A percentile compares a stretch with the other conserved stretches of the same genome.
These are phyloP conservation scores for Rhinogobio ventralis DNA, from an alignment of 2,797 vertebrate species.

Conservation along the genomic window DNA sequence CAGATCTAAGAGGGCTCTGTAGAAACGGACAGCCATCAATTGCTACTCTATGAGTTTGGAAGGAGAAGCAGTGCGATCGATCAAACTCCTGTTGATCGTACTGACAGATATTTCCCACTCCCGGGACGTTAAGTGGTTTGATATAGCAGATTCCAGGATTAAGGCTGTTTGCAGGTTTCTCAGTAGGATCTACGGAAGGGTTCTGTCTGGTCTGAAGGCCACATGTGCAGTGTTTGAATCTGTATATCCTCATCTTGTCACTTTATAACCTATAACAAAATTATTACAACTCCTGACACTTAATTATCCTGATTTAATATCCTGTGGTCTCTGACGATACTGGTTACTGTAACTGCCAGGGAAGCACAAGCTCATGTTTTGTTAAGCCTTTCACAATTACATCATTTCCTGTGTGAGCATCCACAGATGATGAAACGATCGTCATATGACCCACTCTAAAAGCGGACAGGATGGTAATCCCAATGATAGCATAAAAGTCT, in stretches of 20 bases:
- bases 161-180: constrained; percentile 27
- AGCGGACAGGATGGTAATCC: constrained; percentile 15
- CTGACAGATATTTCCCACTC: constrained; percentile 47
- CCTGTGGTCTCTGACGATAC: constrained; percentile 32
- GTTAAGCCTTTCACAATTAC: constrained; percentile 45
- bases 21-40: constrained; percentile 37
- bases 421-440: constrained; percentile 21
- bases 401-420: constrained; percentile 59
- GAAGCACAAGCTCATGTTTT: constrained; percentile 32
- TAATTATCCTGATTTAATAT: constrained; percentile 57
- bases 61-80: constrained; percentile 34
- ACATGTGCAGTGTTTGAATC: constrained; percentile 26
- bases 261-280: constrained; percentile 37
- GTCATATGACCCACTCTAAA: constrained; percentile 37
- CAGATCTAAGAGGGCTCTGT: constrained; percentile 21
- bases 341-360: constrained; percentile 36
- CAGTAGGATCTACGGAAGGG: neutral
- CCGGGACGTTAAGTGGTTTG: constrained; percentile 17
- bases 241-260: constrained; percentile 39
- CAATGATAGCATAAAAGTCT: constrained; percentile 38
- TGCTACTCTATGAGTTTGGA: constrained; percentile 36
- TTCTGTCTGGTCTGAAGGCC: constrained; percentile 11
- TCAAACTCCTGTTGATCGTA: constrained; percentile 42
- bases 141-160: constrained; percentile 42
- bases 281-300: constrained; percentile 50